Conservation (phyloP, 2,888 invertebrate genomes). For the Silvanus unidentatus region DNA sequence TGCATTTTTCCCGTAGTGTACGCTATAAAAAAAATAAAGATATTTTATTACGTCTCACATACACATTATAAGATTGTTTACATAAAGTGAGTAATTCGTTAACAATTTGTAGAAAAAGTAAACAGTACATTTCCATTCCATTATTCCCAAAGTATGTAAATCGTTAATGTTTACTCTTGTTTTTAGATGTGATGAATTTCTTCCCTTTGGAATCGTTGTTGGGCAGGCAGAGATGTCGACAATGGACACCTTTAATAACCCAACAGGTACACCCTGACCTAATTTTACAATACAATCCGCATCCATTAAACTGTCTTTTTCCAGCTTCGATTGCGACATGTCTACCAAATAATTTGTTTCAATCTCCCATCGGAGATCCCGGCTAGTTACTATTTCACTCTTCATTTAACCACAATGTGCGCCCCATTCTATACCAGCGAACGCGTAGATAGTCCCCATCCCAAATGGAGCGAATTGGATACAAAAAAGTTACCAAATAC, state of each 20-base stretch:
- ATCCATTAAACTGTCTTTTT: too few species aligned
- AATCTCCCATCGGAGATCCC: constrained; percentile 50
- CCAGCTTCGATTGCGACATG: constrained; percentile 68
- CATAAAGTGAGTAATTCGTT: constrained; percentile 4
- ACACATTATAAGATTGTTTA: too few species aligned
- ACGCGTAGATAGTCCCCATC: constrained; percentile 62
- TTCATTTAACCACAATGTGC: constrained; percentile 75
- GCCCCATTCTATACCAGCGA: constrained; percentile 83
- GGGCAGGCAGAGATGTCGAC: constrained; percentile 62
- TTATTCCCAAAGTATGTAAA: not conserved
- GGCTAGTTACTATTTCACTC: constrained; percentile 69
- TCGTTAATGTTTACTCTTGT: not conserved
- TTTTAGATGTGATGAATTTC: constrained; percentile 41
- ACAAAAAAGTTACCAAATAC: constrained; percentile 54
- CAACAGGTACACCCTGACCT: too few species aligned
- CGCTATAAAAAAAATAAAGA: too few species aligned
- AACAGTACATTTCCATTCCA: too few species aligned
- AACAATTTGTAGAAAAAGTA: not conserved
- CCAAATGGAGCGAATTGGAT: constrained; percentile 78
- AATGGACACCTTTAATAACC: constrained; percentile 75
- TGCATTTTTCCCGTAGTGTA: too few species aligned
- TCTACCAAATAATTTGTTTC: constrained; percentile 67
- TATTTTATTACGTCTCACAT: too few species aligned
- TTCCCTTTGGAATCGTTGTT: constrained; percentile 47
- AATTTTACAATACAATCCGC: constrained; percentile 3